Evolutionary conservation across 2,888 invertebrate genomes (phyloP), one percentile per base, ranked within the genome.

Genomic region (Drosophila tanythrix): DNA sequence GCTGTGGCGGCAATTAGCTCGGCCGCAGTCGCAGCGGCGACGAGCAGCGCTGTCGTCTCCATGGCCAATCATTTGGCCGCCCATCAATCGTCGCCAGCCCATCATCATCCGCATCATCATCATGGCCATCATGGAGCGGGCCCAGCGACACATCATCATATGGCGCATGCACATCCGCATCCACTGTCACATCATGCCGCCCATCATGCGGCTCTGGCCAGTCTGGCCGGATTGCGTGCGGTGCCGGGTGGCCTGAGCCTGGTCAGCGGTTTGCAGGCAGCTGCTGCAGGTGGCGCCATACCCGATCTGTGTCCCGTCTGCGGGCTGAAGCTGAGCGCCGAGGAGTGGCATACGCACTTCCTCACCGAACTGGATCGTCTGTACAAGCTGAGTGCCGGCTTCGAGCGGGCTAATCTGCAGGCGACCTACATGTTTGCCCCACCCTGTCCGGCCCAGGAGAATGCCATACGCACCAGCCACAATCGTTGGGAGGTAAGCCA

Each of bases 321-420:
- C 90, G 96, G 96, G 10, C 93, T 96, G 58, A 95, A 95, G 52
- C 93, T 96, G 71, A 94, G 95, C 40, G 93, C 95, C 5, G 95
- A 95, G 55, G 96, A 96, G 90, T 93, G 96, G 88, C 95, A 96
- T 89, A 92, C 95, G 35, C 96, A 96, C 93, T 95, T 96, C 86
- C 94, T 95, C 81, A 94, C 95, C 87, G 96, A 96, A 92, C 93
- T 96, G 82, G 96, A 96, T 88, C 94, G 95, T 76, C 93, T 96
- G 59, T 95, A 95, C 90, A 95, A 95, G 91, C 91, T 95, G 78
- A 94, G 94, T 82, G 94, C 94, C 15, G 94, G 94, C 38, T 92
- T 92, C 75, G 93, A 93, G 67, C 91, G 93, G 7, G 89, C 93
- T 80, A 93, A 92, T 88, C 85, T 93, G 64, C 92, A 93, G 83